Base-by-base conservation (phyloP, 2,797 vertebrate species). In the Enteromius anoplus region DNA sequence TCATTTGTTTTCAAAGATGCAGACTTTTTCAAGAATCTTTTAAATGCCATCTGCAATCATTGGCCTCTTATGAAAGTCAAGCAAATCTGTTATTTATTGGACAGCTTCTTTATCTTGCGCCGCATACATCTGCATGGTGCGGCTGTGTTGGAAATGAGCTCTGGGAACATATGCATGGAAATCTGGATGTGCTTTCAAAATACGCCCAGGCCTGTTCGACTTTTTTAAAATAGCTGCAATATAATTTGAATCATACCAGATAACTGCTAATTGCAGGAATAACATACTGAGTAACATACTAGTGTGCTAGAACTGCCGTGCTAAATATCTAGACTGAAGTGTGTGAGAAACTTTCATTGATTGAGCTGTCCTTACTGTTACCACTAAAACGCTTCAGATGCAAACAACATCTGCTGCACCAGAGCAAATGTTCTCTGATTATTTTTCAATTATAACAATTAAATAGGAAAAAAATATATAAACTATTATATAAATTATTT, bases 111-210 rank as follows among this genome's bases (percentile, higher is more conserved):
- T 83, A 19, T 47, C 75, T 70, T 58, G 21, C 5, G 5, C 53
- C 32, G 12, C 40, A 17, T 32, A 23, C 17, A 79, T 85, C 80
- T 87, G 80, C 45, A 49, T 32, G 12, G 26, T 51, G 32, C 1
- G 17, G 45, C 49, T 53, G 21, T 55, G 21, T 49, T 81, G 29
- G 29, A 65, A 51, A 77, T 4, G 23, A 23, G 60, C 15, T 26
- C 45, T 80, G 47, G 26, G 40, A 76, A 80, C 55, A 73, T 66
- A 73, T 71, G 55, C 51, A 83, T 45, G 19, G 32, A 60, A 80
- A 83, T 71, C 72, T 66, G 76, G 53, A 81, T 69, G 37, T 73
- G 29, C 26, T 87, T 83, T 55, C 3, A 40, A 70, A 72, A 71
- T 62, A 65, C 15, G 0, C 19, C 55, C 19, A 47, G 32, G 26